Evolutionary conservation across 1,140 invertebrate species (phyloP), one percentile per base, ranked within the genome.

Genomic region (Drosophila seguyi): DNA sequence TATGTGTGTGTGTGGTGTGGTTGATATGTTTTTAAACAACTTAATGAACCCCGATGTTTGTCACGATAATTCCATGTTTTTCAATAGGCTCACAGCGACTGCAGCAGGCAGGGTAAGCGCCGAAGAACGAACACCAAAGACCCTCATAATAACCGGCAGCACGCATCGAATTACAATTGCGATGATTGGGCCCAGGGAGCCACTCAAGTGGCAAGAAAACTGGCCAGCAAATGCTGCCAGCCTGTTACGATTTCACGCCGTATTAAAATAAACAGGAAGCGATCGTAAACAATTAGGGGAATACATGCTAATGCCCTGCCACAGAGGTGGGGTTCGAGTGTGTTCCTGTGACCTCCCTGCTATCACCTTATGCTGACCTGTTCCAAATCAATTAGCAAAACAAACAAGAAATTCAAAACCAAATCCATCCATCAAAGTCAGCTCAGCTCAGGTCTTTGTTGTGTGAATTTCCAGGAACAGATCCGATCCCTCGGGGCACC

Each of bases 61-160:
- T 88, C 85, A 90, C 80, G 85, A 88, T 90, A 90, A 90, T 90
- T 90, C 83, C 69, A 84, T 81, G 84, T 83, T 84, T 90, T 84
- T 39, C 27, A 78, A 57, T 77, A 90, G 85, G 84, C 66, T 34
- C 47, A 47, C 84, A 85, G 81, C 50, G 69, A 29, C 10, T 20
- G 5, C 38, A 36, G 31, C n/a, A 60, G 41, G 53, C 61, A 45
- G 47, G 56, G 38, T 25, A 20, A 25, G 20, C 0, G 14, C 45
- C 45, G 0, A 31, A 52, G 29, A 20, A 34, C 29, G 7, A 34
- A 53, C 14, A 16, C 29, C 72, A 6, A 20, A 72, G 66, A 72
- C 67, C 69, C 44, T 34, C 42, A 72, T 73, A 72, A 72, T 59
- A 44, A 45, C 34, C 44, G 68, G 45, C 48, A 38, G 31, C 68